Evolutionary conservation across 1,140 invertebrate genomes (phyloP).

Genomic region (Homarus americanus): DNA sequence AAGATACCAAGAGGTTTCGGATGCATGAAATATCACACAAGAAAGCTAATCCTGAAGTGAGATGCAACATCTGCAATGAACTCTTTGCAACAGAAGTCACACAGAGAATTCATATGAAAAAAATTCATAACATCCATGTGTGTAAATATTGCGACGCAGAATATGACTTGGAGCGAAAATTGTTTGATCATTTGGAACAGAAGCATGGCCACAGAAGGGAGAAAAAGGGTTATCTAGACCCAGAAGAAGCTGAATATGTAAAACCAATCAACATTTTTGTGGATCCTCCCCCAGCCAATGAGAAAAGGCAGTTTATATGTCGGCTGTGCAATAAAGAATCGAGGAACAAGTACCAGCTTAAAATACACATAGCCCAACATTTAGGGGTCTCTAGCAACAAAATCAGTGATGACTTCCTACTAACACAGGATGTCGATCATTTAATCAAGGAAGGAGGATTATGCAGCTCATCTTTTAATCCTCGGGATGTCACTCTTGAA

Average conservation of each 20-base stretch:
- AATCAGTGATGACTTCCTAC: constrained; percentile 42
- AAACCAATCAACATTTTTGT: constrained; percentile 29
- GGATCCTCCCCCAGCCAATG: background rate
- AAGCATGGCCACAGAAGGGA: constrained; percentile 11
- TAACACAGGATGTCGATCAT: constrained; percentile 6
- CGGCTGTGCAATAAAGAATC: constrained; percentile 35
- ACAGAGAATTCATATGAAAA: constrained; percentile 20
- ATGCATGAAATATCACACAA: constrained; percentile 46
- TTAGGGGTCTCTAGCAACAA: constrained; percentile 35
- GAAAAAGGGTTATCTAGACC: constrained; percentile 10
- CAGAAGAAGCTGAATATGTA: background rate
- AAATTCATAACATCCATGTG: constrained; percentile 15
- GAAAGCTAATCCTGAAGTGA: constrained; percentile 48
- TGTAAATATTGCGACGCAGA: constrained; percentile 21
- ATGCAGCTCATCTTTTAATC: background rate
- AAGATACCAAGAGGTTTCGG: constrained; percentile 31
- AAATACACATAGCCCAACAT: constrained; percentile 49
- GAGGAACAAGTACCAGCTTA: constrained; percentile 14
- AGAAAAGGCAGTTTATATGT: constrained; percentile 25
- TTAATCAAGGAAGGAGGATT: constrained; percentile 1
- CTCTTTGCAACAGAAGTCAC: constrained; percentile 14
- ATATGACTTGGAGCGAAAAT: background rate
- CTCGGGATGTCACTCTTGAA: background rate
- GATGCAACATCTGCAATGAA: constrained; percentile 41
- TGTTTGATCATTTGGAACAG: constrained; percentile 1